Percentiles rank a stretch among this genome's conserved stretches.
Evolutionary conservation across 2,888 invertebrate genomes (phyloP).

Genomic region (Lochmaea capreae): DNA sequence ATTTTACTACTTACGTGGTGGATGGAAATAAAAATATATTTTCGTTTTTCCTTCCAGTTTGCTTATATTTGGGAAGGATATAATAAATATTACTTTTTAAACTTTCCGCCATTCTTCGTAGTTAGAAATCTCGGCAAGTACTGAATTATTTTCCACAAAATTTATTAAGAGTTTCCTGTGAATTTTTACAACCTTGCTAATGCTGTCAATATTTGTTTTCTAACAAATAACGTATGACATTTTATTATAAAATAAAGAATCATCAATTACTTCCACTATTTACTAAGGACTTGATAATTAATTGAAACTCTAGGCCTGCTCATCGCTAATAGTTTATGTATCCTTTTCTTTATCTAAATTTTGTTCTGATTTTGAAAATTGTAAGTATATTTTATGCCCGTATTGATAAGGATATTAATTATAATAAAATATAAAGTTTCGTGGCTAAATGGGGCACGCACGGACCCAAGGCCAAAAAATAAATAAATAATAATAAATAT

Average conservation of each 20-base stretch:
- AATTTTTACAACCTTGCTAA: constrained; percentile 30
- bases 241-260: constrained; percentile 19
- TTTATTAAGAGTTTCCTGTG: constrained; percentile 27
- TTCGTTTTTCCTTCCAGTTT: background rate
- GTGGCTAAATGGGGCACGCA: too few relatives aligned
- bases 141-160: constrained; percentile 11
- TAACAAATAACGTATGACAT: constrained; percentile 14
- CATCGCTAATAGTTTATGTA: background rate
- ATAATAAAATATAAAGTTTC: too few relatives aligned
- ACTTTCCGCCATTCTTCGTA: background rate
- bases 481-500: too few relatives aligned
- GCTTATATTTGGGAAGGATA: constrained; percentile 19
- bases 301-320: background rate
- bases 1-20: constrained; percentile 23
- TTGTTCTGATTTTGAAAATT: too few relatives aligned
- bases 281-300: constrained; percentile 12
- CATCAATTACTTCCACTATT: constrained; percentile 19
- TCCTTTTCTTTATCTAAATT: background rate
- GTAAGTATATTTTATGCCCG: too few relatives aligned
- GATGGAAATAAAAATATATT: constrained; percentile 29
- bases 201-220: constrained; percentile 35
- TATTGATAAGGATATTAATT: too few relatives aligned
- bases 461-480: too few relatives aligned
- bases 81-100: constrained; percentile 18
- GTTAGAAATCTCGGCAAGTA: background rate